phyloP scores from a whole-genome alignment of 2,113 vertebrate species.

The Odontophorus gujanensis region DNA sequence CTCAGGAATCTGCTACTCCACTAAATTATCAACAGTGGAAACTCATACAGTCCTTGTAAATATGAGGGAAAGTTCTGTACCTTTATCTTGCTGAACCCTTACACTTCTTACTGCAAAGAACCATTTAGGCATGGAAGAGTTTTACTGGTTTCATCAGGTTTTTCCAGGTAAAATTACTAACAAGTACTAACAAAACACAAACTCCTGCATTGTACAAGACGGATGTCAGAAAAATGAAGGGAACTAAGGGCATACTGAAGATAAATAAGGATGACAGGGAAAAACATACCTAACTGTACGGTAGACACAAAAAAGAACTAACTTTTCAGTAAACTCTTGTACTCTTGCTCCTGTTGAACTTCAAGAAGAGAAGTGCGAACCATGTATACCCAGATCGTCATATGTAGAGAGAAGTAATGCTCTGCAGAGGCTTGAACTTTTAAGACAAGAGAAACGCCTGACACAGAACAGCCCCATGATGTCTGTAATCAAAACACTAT shows the following conservation, averaged over 20 bases:
- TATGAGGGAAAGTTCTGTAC: background rate
- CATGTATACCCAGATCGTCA: background rate
- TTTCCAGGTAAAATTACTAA: background rate
- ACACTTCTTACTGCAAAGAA: background rate
- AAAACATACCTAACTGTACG: background rate
- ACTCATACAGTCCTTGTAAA: rapidly evolving
- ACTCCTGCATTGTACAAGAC: background rate
- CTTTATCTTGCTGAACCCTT: background rate
- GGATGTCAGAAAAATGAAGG: background rate
- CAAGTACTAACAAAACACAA: background rate
- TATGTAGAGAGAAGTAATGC: background rate
- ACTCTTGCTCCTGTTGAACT: background rate
- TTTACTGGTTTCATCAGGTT: background rate
- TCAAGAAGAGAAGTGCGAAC: background rate
- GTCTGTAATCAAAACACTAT: background rate
- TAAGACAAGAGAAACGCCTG: background rate
- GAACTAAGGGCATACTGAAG: background rate
- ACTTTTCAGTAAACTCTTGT: background rate
- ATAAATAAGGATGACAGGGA: background rate
- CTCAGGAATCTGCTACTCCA: background rate
- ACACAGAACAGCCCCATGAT: background rate
- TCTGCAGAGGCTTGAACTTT: background rate
- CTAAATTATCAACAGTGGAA: background rate
- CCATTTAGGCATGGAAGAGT: background rate
- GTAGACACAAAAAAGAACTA: background rate